Percentiles rank a stretch among this genome's conserved stretches.
phyloP scores from a whole-genome alignment of 2,888 invertebrate species.

The Mantis religiosa region DNA sequence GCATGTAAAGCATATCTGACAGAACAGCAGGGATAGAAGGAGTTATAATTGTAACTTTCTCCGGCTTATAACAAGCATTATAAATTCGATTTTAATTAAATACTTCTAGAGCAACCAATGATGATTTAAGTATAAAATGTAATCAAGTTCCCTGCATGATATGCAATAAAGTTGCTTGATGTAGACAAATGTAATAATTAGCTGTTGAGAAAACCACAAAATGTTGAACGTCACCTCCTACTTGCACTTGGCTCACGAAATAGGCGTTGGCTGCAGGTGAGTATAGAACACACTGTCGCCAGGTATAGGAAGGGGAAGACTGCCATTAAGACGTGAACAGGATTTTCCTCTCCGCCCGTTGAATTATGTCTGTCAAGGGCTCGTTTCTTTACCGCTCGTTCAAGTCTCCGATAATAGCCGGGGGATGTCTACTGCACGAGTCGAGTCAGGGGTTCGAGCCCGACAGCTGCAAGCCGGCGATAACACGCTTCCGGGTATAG shows the following conservation, averaged over 20 bases:
- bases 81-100: too few relatives aligned
- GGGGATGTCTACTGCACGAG: background rate
- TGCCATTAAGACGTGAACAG: conserved; percentile 11
- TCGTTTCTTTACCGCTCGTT: conserved; percentile 3
- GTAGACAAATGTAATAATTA: background rate
- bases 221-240: background rate
- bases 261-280: background rate
- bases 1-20: too few relatives aligned
- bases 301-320: background rate
- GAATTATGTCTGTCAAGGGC: conserved; percentile 13
- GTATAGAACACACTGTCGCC: background rate
- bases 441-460: background rate
- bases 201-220: background rate
- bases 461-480: background rate
- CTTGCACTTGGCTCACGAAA: background rate
- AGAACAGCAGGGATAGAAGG: too few relatives aligned
- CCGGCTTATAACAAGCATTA: too few relatives aligned
- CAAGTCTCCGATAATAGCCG: background rate
- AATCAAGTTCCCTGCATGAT: too few relatives aligned
- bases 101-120: too few relatives aligned
- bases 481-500: background rate
- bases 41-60: too few relatives aligned
- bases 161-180: too few relatives aligned
- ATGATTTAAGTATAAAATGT: too few relatives aligned
- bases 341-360: background rate